Evolutionary conservation across 1,140 invertebrate species (phyloP), one percentile per base, ranked within the genome.

Genomic region (Euura lappo): DNA sequence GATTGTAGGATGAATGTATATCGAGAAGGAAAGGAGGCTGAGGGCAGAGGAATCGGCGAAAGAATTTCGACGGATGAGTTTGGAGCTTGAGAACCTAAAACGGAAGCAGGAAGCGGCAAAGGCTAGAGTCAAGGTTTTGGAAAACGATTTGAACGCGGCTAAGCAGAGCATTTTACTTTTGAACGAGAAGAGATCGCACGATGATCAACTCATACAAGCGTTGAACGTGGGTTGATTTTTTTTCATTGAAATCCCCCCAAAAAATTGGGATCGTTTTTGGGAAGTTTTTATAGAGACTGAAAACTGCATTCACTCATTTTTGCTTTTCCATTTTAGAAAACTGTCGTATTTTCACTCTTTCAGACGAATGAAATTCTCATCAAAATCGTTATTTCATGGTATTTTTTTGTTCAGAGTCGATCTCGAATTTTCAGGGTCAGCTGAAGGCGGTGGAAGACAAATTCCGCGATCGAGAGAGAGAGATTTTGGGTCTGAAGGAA

Each of bases 41-140:
- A 88, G 90, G 68, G 79, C 86, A 1, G 90, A 91, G 11, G 83
- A 84, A 76, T 84, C 86, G 2, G 82, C 86, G 75, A 90, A 87
- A 79, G 89, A 91, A 71, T 86, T 91, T 0, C 79, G 76, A 68
- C 81, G 78, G 46, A 78, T 76, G 47, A 85, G 85, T 74, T 68
- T 71, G 11, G 79, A 82, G 0, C 67, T 89, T 44, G 87, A 89
- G 13, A 86, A 90, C 0, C 75, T 89, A 4, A 91, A 89, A 69
- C 90, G 86, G 64, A 92, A 91, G 81, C 74, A 91, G 2, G 90
- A 92, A 6, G 89, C 86, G 7, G 81, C 87, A 3, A 88, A 82
- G 76, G 89, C 90, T 60, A 87, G 91, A 76, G 88, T 89, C 64
- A 89, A 87, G 79, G 89, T 90, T 72, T 80, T 92, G 7, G 90